Conservation (phyloP, 2,113 vertebrate species). For the Menidia beryllina region DNA sequence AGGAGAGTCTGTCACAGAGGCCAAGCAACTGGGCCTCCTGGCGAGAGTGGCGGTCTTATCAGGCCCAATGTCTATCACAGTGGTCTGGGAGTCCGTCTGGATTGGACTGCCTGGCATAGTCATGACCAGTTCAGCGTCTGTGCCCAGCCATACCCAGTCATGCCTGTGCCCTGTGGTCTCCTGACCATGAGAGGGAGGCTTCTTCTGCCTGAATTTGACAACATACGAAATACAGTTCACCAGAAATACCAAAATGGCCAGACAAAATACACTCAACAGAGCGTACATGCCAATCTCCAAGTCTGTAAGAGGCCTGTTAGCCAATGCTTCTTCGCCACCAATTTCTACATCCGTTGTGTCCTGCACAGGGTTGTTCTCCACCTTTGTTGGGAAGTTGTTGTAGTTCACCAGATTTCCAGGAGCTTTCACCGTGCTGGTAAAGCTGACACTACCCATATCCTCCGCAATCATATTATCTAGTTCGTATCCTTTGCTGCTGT, state of each 20-base stretch:
- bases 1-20: conserved; percentile 70
- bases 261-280: conserved; percentile 91
- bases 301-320: conserved; percentile 87
- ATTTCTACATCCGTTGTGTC: conserved; percentile 56
- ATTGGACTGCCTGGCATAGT: conserved; percentile 82
- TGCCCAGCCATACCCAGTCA: conserved; percentile 93
- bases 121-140: conserved; percentile 89
- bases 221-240: conserved; percentile 91
- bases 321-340: conserved; percentile 77
- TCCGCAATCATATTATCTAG: conserved; percentile 68
- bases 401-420: conserved; percentile 86
- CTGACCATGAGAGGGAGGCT: conserved; percentile 84
- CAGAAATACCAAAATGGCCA: conserved; percentile 94
- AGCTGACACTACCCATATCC: conserved; percentile 59
- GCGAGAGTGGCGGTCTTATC: conserved; percentile 73
- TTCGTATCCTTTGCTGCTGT: conserved; percentile 48
- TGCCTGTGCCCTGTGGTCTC: conserved; percentile 90
- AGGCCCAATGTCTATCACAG: conserved; percentile 86
- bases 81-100: conserved; percentile 85
- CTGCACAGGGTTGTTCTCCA: conserved; percentile 77
- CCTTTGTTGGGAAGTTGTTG: conserved; percentile 86
- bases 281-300: conserved; percentile 97
- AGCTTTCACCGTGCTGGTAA: conserved; percentile 74
- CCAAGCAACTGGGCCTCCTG: conserved; percentile 72
- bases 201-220: conserved; percentile 90